A percentile compares a stretch with the other conserved stretches of the same genome.
These are phyloP conservation scores for Anguilla anguilla DNA, from an alignment of 2,797 vertebrate species.

Conservation along the genomic window DNA sequence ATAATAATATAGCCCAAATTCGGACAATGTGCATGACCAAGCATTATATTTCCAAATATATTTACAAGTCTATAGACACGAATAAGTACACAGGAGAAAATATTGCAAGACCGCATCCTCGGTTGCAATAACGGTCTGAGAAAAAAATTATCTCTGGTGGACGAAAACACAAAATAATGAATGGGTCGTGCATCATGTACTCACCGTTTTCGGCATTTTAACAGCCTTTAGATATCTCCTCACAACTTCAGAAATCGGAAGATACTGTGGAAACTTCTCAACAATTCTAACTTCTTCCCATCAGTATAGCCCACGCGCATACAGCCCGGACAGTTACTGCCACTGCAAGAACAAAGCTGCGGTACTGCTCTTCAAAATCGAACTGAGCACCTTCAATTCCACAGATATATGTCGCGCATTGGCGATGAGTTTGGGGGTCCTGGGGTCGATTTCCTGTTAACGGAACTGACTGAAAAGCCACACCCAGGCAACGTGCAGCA, in stretches of 20 bases:
- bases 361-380: background rate
- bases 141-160: background rate
- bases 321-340: background rate
- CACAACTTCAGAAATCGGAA: background rate
- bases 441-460: constrained; percentile 39
- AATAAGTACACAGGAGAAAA: background rate
- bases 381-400: background rate
- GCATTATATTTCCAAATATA: background rate
- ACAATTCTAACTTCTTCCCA: constrained; percentile 16
- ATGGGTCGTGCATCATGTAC: background rate
- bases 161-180: background rate
- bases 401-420: background rate
- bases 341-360: background rate
- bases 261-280: constrained; percentile 5
- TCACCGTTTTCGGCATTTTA: constrained; percentile 43
- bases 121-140: background rate
- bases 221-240: background rate
- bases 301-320: background rate
- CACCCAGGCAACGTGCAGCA: constrained; percentile 48
- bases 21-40: background rate
- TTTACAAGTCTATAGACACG: background rate
- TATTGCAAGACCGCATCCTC: background rate
- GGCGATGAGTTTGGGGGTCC: background rate
- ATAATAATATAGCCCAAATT: background rate
- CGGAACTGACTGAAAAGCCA: constrained; percentile 52